Conservation (phyloP, 2,113 vertebrate species). For the Oxyura jamaicensis region DNA sequence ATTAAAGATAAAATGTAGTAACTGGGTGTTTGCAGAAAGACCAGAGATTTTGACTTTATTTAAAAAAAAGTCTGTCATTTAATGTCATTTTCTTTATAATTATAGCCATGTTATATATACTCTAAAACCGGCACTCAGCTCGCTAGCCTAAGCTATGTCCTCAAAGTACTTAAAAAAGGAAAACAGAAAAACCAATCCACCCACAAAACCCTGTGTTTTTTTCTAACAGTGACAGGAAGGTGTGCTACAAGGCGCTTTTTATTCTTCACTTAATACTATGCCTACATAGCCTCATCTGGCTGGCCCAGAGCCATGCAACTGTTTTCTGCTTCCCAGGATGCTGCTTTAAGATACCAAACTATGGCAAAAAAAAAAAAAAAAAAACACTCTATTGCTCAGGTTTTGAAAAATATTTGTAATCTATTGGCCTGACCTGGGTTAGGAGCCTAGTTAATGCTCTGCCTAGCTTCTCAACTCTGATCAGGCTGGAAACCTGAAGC, state of each 20-base stretch:
- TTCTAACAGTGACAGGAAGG: neutral
- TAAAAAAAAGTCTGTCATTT: neutral
- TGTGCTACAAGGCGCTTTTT: neutral
- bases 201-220: neutral
- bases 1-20: accelerated
- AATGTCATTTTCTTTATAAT: neutral
- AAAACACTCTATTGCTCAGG: neutral
- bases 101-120: neutral
- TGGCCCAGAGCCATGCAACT: neutral
- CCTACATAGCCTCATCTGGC: neutral
- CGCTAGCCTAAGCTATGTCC: neutral
- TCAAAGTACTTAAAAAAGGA: neutral
- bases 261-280: neutral
- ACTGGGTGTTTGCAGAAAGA: neutral
- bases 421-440: neutral
- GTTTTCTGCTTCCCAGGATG: neutral
- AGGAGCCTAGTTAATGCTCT: neutral
- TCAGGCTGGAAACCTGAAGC: neutral
- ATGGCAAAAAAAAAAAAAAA: neutral
- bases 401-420: neutral
- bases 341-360: neutral
- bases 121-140: neutral
- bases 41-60: neutral
- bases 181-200: neutral
- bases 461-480: neutral